A percentile compares a stretch with the other conserved stretches of the same genome.
phyloP scores from a whole-genome alignment of 2,113 vertebrate species.

The Reinhardtius hippoglossoides region DNA sequence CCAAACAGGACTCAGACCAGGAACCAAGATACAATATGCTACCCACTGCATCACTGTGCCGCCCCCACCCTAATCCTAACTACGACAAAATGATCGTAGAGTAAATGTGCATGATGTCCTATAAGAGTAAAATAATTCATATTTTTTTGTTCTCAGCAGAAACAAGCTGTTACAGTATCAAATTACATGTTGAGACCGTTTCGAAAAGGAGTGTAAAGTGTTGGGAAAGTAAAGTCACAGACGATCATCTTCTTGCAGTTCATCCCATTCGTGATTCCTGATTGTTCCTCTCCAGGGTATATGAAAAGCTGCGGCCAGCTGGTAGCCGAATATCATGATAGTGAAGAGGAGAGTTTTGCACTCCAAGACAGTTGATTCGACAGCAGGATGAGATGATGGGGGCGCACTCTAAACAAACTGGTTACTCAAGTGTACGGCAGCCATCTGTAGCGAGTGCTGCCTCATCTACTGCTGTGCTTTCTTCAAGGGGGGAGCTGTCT shows the following conservation, averaged over 20 bases:
- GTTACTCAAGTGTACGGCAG: conserved; percentile 58
- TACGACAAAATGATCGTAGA: too few relatives aligned
- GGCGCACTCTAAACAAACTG: conserved; percentile 42
- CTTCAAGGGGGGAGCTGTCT: conserved; percentile 42
- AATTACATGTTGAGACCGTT: neutral
- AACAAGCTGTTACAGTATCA: neutral
- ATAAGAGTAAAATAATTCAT: neutral
- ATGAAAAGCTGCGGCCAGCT: conserved; percentile 11
- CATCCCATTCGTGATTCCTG: neutral
- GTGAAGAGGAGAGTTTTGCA: conserved; percentile 8
- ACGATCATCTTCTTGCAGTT: neutral
- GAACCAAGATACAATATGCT: too few relatives aligned
- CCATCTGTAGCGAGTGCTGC: conserved; percentile 61
- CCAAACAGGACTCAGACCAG: too few relatives aligned
- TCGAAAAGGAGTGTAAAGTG: neutral
- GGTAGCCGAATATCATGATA: neutral
- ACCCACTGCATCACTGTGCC: too few relatives aligned
- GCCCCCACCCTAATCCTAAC: too few relatives aligned
- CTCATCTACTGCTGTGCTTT: conserved; percentile 56
- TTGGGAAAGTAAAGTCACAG: neutral
- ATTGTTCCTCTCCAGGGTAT: conserved; percentile 6
- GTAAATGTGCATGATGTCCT: too few relatives aligned
- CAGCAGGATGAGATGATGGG: conserved; percentile 39
- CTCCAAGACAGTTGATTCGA: conserved; percentile 42
- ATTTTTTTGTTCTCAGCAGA: neutral